Evolutionary conservation across 1,140 invertebrate genomes (phyloP).

Genomic region (Drosophila pandora): DNA sequence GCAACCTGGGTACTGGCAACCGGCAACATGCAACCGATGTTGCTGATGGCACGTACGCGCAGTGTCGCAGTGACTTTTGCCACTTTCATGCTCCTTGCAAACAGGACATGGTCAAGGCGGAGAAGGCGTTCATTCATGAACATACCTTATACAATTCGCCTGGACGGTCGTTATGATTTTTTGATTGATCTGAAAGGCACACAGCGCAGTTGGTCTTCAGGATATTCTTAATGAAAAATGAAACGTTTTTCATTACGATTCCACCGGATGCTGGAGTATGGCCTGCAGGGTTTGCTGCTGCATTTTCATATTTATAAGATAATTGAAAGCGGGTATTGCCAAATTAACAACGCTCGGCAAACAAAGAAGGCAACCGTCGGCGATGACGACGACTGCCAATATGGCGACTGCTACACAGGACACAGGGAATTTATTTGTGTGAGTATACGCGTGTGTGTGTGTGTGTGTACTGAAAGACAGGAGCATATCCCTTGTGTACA

Average conservation of each 20-base stretch:
- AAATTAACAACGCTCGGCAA: slow-evolving; percentile 83
- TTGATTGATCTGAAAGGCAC: slow-evolving; percentile 83
- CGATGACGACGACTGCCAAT: slow-evolving; percentile 51
- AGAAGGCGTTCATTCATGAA: slow-evolving; percentile 8
- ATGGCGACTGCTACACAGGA: slow-evolving; percentile 66
- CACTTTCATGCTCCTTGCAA: slow-evolving; percentile 64
- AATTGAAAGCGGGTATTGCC: slow-evolving; percentile 84
- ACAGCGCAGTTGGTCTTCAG: slow-evolving; percentile 76
- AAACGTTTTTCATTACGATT: slow-evolving; percentile 77
- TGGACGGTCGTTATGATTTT: slow-evolving; percentile 65
- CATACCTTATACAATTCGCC: background rate
- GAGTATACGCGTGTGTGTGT: slow-evolving; percentile 18
- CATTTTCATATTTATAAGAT: slow-evolving; percentile 84
- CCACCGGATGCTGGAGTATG: slow-evolving; percentile 26
- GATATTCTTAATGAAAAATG: slow-evolving; percentile 76
- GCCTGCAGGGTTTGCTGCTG: slow-evolving; percentile 75
- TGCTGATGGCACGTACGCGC: slow-evolving; percentile 52
- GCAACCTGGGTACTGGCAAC: background rate
- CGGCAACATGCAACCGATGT: slow-evolving; percentile 27
- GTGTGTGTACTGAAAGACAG: slow-evolving; percentile 58
- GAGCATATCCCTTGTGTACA: slow-evolving; percentile 83
- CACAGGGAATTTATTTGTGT: slow-evolving; percentile 12
- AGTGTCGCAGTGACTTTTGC: slow-evolving; percentile 32
- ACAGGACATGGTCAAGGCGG: slow-evolving; percentile 13
- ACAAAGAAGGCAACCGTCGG: slow-evolving; percentile 52